These are phyloP conservation scores for Phanerotoma sp. DNA, from an alignment of 2,888 invertebrate genomes.

Conservation along the genomic window DNA sequence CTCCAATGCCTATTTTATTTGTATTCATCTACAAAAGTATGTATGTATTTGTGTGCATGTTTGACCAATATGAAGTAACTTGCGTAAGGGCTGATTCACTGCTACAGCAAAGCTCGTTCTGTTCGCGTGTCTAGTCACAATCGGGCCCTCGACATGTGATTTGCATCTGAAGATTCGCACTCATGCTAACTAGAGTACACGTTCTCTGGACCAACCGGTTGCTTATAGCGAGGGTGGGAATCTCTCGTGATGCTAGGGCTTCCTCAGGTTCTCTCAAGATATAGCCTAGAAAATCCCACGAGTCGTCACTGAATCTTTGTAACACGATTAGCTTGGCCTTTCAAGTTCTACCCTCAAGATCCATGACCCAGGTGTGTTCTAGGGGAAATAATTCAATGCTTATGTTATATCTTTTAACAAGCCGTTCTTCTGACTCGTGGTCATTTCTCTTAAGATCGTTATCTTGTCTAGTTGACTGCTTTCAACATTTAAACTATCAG, in stretches of 20 bases:
- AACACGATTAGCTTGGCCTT: conserved; percentile 1
- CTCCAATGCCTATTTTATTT: conserved; percentile 17
- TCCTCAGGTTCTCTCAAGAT: too few relatives aligned
- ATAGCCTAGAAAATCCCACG: conserved; percentile 7
- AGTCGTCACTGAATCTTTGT: conserved; percentile 3
- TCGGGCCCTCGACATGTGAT: conserved; percentile 19
- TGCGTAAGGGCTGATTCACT: conserved; percentile 19
- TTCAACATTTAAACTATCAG: neutral
- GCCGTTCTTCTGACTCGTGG: neutral
- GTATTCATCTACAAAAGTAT: neutral
- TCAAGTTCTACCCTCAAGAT: conserved; percentile 6
- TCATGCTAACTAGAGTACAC: conserved; percentile 8
- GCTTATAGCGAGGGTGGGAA: conserved; percentile 10
- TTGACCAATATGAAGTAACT: conserved; percentile 8
- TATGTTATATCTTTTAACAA: neutral
- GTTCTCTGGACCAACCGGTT: conserved; percentile 1
- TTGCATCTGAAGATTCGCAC: conserved; percentile 21
- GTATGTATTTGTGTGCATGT: neutral
- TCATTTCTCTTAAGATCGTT: neutral
- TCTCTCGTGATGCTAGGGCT: neutral
- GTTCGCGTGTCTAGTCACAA: conserved; percentile 24
- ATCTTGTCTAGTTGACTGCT: neutral
- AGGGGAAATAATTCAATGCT: conserved; percentile 5
- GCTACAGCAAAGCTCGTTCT: neutral
- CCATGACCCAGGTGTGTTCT: neutral